Base-by-base conservation (phyloP, 2,797 vertebrate species). In the Cygnus olor region DNA sequence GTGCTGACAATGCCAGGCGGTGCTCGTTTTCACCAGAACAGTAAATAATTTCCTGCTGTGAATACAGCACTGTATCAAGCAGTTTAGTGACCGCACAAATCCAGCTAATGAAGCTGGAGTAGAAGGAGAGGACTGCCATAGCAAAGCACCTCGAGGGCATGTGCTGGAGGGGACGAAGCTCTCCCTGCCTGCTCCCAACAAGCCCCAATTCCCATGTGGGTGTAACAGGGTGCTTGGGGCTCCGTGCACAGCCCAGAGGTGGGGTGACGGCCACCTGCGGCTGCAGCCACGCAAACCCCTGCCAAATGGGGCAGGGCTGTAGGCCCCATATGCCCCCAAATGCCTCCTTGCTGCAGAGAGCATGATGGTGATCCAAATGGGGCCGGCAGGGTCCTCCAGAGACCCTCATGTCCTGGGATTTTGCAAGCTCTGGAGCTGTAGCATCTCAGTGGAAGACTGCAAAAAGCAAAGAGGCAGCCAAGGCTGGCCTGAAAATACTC, bases 11-110 rank as follows among this genome's bases (percentile, higher is more conserved):
- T 94, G 77, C 53, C 76, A 95, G 73, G 94, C 84, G 94, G n/a
- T 85, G 83, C 78, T 95, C 36, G 57, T 96, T 97, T 95, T 93
- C 79, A 79, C 80, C 82, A 85, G 90, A 89, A 96, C 90, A 53
- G 90, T 71, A 96, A 97, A 95, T 93, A 71, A 97, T 93, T 97
- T 96, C 90, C 96, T 14, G 56, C 92, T 96, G 84, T 61, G 97
- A 94, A 76, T 81, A 45, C 70, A 95, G 78, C 66, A 68, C 68
- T 81, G 25, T 92, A 91, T 92, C 89, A 89, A 95, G 92, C 47
- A 90, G 69, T 90, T 94, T 92, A 92, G 92, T 96, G 85, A 88
- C 92, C 91, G 78, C 74, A 95, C 95, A 95, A 95, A 97, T 94
- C 70, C 92, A 87, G 40, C 79, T 96, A 94, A 93, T 92, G 74